These are phyloP conservation scores for Myopa testacea DNA, from an alignment of 2,888 invertebrate genomes.

Conservation along the genomic window DNA sequence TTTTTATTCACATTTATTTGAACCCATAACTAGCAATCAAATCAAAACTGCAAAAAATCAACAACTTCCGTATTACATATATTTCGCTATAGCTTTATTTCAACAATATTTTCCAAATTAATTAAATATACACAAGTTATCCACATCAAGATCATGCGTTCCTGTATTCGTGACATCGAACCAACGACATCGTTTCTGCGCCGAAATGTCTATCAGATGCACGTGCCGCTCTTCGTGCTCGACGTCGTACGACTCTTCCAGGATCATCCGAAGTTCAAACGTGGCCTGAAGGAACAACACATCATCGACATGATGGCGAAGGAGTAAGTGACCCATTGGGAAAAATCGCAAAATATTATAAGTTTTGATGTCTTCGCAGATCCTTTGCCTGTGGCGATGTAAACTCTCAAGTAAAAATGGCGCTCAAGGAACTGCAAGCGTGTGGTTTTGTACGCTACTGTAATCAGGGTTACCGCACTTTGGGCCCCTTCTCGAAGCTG, in stretches of 20 bases:
- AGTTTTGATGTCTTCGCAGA: conserved; percentile 48
- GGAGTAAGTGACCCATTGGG: conserved; percentile 55
- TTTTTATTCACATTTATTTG: conserved; percentile 31
- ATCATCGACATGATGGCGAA: conserved; percentile 61
- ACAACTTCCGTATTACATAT: conserved; percentile 36
- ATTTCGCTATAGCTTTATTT: not conserved
- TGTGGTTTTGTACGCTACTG: conserved; percentile 60
- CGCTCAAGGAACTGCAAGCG: conserved; percentile 57
- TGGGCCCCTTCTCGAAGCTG: conserved; percentile 65
- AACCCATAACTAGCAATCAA: not conserved
- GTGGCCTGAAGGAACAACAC: conserved; percentile 58
- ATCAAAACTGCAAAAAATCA: conserved; percentile 9
- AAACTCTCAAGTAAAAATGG: conserved; percentile 62
- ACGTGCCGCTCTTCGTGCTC: conserved; percentile 62
- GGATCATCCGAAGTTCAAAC: conserved; percentile 61
- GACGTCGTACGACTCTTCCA: conserved; percentile 65
- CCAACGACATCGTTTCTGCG: conserved; percentile 56
- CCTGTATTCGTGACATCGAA: conserved; percentile 56
- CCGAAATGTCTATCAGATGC: conserved; percentile 60
- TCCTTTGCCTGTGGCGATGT: conserved; percentile 62
- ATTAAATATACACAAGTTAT: conserved; percentile 18
- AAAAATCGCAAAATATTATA: not conserved
- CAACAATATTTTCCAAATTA: conserved; percentile 44
- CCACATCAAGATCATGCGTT: conserved; percentile 48
- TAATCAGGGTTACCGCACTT: conserved; percentile 61